Percentiles rank a stretch among this genome's conserved stretches.
Conservation (phyloP, 2,113 vertebrate genomes). For the Sigmodon hispidus region DNA sequence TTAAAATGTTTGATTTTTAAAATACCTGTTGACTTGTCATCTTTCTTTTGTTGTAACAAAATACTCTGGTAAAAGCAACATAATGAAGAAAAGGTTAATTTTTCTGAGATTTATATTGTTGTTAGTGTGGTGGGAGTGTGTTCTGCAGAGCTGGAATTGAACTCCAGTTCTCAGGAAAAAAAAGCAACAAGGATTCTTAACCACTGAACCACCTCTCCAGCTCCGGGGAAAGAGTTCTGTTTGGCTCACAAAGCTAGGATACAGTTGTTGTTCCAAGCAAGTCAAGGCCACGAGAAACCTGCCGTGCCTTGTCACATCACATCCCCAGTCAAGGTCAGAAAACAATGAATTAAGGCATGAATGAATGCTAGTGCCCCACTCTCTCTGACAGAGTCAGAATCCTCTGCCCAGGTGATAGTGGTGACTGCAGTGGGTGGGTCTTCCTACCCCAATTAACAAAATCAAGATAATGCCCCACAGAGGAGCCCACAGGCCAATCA, state of each 20-base stretch:
- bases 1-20: background rate
- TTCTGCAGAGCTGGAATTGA: no score
- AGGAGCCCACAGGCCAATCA: background rate
- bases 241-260: background rate
- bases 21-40: background rate
- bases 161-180: background rate
- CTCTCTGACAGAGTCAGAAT: background rate
- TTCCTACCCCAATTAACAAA: background rate
- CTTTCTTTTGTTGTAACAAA: background rate
- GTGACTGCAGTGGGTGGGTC: background rate
- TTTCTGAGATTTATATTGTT: background rate
- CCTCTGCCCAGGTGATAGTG: background rate
- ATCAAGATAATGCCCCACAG: background rate
- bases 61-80: background rate
- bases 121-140: background rate
- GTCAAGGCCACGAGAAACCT: background rate
- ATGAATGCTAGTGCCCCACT: background rate
- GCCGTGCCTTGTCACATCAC: background rate
- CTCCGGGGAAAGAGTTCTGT: background rate
- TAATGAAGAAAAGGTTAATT: background rate
- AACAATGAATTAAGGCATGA: background rate
- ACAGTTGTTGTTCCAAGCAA: background rate
- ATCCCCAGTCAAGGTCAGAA: background rate
- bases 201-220: background rate
- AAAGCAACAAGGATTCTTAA: background rate